Evolutionary conservation across 2,888 invertebrate species (phyloP), one percentile per base, ranked within the genome.

Genomic region (Hedychridium roseum): DNA sequence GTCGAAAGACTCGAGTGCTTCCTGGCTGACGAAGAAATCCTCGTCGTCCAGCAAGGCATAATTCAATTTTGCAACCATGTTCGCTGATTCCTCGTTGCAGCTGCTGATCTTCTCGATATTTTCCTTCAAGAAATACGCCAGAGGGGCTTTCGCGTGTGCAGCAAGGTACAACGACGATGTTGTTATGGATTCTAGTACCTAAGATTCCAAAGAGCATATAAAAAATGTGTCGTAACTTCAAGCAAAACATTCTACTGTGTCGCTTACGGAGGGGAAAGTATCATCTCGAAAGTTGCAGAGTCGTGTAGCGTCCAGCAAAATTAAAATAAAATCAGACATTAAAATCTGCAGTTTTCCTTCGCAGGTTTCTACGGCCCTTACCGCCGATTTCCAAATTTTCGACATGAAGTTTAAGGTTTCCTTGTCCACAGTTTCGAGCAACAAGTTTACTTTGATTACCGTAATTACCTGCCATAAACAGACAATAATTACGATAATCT

Each of bases 1-100:
- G 26, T 73, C 67, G 38, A 77, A 77, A 9, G 67, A 66, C 23
- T 77, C 76, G 4, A 78, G 54, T 0, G 70, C 71, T 35, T 76
- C 73, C 36, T 77, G 75, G 7, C 54, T 58, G 1, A 76, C 64
- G 57, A 64, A 67, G 0, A 68, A 60, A 41, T 67, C 58, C 1
- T 60, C 50, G 20, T 74, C 72, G 28, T 65, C 63, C 2, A 77
- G 18, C 9, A 77, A 43, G 2, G 40, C 50, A 39, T 64, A 64
- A 18, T 71, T 70, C 2, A 77, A 35, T 30, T 68, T 63, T 1
- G 64, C 63, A 6, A 75, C 44, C 1, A 45, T 34, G 2, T 31
- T 30, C 0, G 47, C 45, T 0, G 54, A 42, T 23, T 32, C 41
- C 0, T 46, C 9, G 3, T 51, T 42, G 4, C 50, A 52, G 2